Base-by-base conservation (phyloP, 2,888 invertebrate genomes). In the Synergus umbraculus region DNA sequence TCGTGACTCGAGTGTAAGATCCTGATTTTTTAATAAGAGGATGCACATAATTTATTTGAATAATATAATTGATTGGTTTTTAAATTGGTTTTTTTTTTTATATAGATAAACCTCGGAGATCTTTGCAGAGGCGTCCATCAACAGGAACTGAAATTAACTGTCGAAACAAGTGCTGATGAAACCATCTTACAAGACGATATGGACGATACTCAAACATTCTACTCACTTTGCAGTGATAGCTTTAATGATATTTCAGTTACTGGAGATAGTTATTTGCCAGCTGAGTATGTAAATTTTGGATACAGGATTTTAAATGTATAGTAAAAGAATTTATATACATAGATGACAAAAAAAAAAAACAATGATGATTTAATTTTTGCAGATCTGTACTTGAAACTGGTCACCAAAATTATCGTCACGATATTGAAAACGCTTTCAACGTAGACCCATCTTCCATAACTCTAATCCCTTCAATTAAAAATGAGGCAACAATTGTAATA, bases 131-230 rank as follows among this genome's bases (percentile, higher is more conserved):
- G 89, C 18, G 90, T 92, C 60, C 84, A 84, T 43, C 91, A 91
- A 58, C 87, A 89, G 43, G 91, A 91, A 78, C 87, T 92, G 60
- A 90, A 90, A 83, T 82, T 92, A 66, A 92, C 91, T 1, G 84
- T 92, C 85, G 92, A 92, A 84, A 84, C 87, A 1, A 88, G 86
- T 66, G 85, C 88, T 0, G 92, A 92, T 73, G 92, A 92, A 78
- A 91, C 90, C 1, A 86, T 91, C 69, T 85, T 91, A 60, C 89
- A 89, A 4, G 91, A 92, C 54, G 89, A 88, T 78, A 89, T 89
- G 18, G 90, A 91, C 76, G 92, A 92, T 60, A 89, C 92, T 1
- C 90, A 91, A 64, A 87, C 89, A 82, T 92, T 89, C 83, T 89
- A 92, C 82, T 92, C 92, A 4, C 85, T 92, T 1, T 89, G 88